Base-by-base conservation (phyloP, 2,113 vertebrate genomes). In the Sardina pilchardus region DNA sequence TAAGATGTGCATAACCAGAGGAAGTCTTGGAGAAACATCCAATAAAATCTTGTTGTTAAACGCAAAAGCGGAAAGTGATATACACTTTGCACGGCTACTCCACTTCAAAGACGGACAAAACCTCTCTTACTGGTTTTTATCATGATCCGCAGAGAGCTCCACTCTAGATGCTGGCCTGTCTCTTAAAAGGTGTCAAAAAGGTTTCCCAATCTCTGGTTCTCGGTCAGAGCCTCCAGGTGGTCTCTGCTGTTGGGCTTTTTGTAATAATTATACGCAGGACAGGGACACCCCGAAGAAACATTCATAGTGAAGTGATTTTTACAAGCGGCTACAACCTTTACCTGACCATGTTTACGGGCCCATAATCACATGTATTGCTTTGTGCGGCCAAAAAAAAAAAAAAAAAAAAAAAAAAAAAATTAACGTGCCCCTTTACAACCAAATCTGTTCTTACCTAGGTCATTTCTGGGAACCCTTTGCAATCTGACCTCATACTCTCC, bases 241-340 rank as follows among this genome's bases (percentile, higher is more conserved):
- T 71, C 63, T 34, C 8, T 71, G 63, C 26, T 34, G n/a, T 34
- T 34, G 9, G 63, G 34, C 30, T 17, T 36, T 17, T 16, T 36
- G 71, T 34, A 34, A 78, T 78, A 36, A 78, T 78, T 78, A 36
- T 16, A 78, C 17, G 71, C 71, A 16, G 9, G 30, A 4, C 71
- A 16, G 12, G 34, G 71, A 78, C 71, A 78, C 71, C 71, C 71
- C 30, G 71, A 16, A 36, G 71, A 78, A 78, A 36, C 34, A 78
- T 78, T 78, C 39, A 78, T 17, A 78, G 71, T 78, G 26, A 78
- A 4, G 71, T 78, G 30, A 78, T 78, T 78, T 78, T 78, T 78
- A 78, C 71, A 78, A 78, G 71, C 30, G 36, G 30, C 71, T 16
- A 36, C 71, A 78, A 34, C 71, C 71, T 78, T 78, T 78, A 78